Conservation (phyloP, 2,888 invertebrate genomes). For the Stenurella melanura region DNA sequence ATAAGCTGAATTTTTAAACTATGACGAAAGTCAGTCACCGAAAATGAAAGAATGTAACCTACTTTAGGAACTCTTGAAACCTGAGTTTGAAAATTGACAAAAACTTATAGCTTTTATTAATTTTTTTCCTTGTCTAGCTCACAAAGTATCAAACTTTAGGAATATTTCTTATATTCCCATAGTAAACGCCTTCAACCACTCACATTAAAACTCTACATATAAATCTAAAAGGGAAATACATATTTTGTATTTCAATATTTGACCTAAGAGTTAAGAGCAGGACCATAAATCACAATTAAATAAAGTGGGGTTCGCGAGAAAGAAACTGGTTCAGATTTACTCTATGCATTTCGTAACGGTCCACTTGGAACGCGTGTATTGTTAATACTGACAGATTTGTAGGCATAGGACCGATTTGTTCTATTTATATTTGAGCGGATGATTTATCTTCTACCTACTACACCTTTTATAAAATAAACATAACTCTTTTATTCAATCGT, state of each 20-base stretch:
- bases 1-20: background rate
- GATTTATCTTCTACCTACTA: constrained; percentile 47
- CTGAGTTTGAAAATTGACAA: background rate
- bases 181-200: constrained; percentile 41
- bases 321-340: constrained; percentile 60
- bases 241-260: constrained; percentile 57
- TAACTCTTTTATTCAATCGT: constrained; percentile 17
- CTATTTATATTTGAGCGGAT: constrained; percentile 55
- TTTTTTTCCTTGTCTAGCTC: background rate
- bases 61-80: background rate
- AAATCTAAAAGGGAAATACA: constrained; percentile 52
- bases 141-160: background rate
- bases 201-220: constrained; percentile 46
- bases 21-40: background rate
- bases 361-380: constrained; percentile 59
- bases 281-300: constrained; percentile 65
- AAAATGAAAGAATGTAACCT: no score
- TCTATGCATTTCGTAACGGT: constrained; percentile 60
- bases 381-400: constrained; percentile 63
- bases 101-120: background rate
- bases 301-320: constrained; percentile 59
- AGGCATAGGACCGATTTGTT: constrained; percentile 59
- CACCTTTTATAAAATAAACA: constrained; percentile 43
- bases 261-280: constrained; percentile 54
- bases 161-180: constrained; percentile 36